Evolutionary conservation across 1,140 invertebrate genomes (phyloP), one percentile per base, ranked within the genome.

Genomic region (Globodera rostochiensis): DNA sequence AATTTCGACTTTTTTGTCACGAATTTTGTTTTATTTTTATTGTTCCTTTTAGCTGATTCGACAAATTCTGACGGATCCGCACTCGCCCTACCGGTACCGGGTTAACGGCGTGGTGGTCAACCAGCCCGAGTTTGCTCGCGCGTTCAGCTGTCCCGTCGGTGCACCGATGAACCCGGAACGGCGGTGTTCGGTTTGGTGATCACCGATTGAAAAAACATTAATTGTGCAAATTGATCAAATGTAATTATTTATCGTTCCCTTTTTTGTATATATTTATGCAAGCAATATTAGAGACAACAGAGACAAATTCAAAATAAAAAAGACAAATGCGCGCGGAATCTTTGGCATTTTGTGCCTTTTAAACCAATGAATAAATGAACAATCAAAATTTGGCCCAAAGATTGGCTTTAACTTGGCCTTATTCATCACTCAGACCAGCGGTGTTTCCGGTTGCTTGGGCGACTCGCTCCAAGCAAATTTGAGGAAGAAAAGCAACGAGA

Each of bases 91-190:
- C 67, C 71, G 82, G 60, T 86, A 83, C 60, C 84, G 85, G 36
- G 84, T 88, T n/a, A 86, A 86, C 60, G 86, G 87, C 15, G 86
- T 86, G 21, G 77, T 86, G 19, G 66, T 49, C 15, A 86, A 86
- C 79, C 87, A 88, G 57, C 87, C 81, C 6, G 86, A 88, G 64
- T 86, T 86, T 50, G 82, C 87, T 21, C 64, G 75, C 46, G 87
- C 86, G 47, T 86, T 88, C 77, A 84, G 80, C 49, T 86, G 86
- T 60, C 80, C 78, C 13, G 74, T 46, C 45, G 82, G 82, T 4
- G 75, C 87, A n/a, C 15, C 49, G 49, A 86, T 85, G 84, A 71
- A 70, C n/a, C 83, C 87, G 50, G 81, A 77, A 19, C 83, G 84
- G 76, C 60, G 80, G 49, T 86, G 85, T 79, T 57, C 74, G 49